A percentile compares a stretch with the other conserved stretches of the same genome.
Evolutionary conservation across 2,797 vertebrate genomes (phyloP).

Genomic region (Hippocampus kuda): DNA sequence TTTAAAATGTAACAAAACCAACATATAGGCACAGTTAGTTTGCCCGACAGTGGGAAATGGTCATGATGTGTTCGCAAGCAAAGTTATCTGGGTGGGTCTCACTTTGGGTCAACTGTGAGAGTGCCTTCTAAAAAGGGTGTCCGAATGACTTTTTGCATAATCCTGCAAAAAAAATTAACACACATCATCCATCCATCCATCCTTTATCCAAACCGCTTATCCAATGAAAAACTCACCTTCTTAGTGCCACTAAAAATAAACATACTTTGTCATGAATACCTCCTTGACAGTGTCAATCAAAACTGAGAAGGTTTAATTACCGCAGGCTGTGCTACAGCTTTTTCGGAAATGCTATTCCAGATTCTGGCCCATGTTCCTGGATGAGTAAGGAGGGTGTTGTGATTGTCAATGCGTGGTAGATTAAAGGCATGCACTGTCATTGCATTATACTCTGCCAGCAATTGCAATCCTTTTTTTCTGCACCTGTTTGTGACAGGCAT

Average conservation of each 20-base stretch:
- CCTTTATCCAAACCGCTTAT: no score
- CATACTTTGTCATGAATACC: neutral
- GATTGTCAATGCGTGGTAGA: neutral
- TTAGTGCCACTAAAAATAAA: neutral
- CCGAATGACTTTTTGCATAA: neutral
- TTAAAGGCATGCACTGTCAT: neutral
- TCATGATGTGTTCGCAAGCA: no score
- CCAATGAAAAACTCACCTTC: neutral
- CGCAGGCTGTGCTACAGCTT: neutral
- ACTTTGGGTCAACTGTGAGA: neutral
- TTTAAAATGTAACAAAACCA: no score
- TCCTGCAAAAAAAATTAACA: neutral
- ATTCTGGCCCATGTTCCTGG: neutral
- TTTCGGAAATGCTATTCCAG: neutral
- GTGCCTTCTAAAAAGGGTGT: neutral
- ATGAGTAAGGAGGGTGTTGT: neutral
- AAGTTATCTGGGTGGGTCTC: neutral
- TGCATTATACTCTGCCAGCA: neutral
- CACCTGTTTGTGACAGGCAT: constrained; percentile 65
- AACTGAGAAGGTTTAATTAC: neutral
- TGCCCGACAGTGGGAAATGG: no score
- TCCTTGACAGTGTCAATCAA: neutral
- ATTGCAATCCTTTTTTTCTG: neutral
- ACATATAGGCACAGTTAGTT: no score
- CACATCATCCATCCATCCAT: neutral